Evolutionary conservation across 2,888 invertebrate genomes (phyloP).

Genomic region (Tetranychus piercei): DNA sequence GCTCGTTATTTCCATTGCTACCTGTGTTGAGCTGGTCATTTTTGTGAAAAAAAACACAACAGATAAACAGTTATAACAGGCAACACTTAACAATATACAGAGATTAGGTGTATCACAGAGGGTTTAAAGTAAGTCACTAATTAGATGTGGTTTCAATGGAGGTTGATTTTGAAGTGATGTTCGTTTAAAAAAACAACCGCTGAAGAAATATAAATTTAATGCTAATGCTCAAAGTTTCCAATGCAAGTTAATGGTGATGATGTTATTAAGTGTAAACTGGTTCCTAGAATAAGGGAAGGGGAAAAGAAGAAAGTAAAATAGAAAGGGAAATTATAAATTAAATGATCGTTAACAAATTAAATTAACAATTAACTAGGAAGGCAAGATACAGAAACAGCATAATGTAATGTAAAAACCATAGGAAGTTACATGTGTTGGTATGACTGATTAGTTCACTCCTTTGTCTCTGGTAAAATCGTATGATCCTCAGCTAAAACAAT

Average conservation of each 20-base stretch:
- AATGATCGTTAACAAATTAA: background rate
- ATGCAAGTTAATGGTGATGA: background rate
- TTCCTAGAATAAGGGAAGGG: background rate
- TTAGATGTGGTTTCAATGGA: background rate
- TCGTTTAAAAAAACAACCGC: background rate
- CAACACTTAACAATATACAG: no score
- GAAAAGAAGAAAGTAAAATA: background rate
- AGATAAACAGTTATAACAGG: background rate
- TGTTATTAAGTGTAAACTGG: background rate
- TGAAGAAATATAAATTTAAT: no score
- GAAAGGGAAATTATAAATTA: background rate
- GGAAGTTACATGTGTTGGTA: background rate
- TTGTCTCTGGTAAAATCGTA: background rate
- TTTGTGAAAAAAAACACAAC: background rate
- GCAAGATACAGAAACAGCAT: background rate
- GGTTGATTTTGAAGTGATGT: background rate
- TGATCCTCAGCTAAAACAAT: background rate
- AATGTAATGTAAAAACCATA: background rate
- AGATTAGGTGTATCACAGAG: no score
- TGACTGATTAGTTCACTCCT: no score
- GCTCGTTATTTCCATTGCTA: background rate
- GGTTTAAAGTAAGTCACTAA: background rate
- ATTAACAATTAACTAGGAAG: background rate
- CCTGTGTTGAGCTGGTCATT: background rate
- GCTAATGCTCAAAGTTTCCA: background rate